Conservation (phyloP, 2,113 vertebrate genomes). For the Orthonyx spaldingii region DNA sequence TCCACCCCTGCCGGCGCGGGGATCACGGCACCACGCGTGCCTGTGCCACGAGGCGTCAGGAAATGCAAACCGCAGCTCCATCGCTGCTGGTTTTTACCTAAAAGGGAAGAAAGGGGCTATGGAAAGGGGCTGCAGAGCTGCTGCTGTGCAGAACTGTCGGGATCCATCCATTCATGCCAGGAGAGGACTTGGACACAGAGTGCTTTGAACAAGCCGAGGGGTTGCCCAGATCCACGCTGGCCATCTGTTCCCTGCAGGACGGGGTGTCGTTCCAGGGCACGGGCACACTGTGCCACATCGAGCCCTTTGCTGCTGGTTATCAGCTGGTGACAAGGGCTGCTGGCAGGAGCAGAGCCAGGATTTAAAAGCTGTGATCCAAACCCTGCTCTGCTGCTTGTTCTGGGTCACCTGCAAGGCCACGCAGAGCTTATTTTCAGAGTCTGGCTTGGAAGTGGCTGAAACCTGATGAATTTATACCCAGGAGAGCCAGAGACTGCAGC, state of each 20-base stretch:
- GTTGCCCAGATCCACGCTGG: background rate
- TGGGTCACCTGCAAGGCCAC: background rate
- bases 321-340: background rate
- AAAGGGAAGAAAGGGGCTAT: accelerated
- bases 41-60: accelerated
- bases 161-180: accelerated
- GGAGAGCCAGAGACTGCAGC: background rate
- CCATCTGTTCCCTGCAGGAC: background rate
- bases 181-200: background rate
- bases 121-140: background rate
- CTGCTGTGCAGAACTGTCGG: background rate
- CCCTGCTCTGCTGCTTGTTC: background rate
- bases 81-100: background rate
- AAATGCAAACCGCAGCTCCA: background rate
- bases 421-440: background rate
- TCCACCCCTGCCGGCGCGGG: background rate
- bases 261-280: background rate
- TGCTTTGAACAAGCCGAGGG: background rate
- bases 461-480: background rate
- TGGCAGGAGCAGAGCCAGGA: background rate
- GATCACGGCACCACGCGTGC: accelerated
- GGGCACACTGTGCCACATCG: background rate
- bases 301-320: background rate
- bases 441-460: background rate
- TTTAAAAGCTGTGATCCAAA: background rate